Conservation (phyloP, 2,113 vertebrate genomes). For the Elgaria multicarinata region DNA sequence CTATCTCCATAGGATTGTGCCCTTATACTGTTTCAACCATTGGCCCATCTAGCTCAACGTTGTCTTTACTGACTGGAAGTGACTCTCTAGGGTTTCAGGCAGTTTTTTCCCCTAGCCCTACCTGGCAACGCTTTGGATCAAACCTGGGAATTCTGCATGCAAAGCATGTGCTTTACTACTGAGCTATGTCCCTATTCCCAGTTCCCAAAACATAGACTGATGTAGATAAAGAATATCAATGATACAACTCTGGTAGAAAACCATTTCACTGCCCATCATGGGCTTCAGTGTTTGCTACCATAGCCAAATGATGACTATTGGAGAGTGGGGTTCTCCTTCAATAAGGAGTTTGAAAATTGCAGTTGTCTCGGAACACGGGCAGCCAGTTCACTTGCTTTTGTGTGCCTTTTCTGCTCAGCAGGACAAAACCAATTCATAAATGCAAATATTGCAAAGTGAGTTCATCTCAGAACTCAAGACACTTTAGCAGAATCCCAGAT, state of each 20-base stretch:
- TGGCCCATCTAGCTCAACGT: too few species aligned
- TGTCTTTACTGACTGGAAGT: too few species aligned
- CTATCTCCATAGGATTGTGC: too few species aligned
- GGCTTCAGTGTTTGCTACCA: not conserved
- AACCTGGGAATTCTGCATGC: not conserved
- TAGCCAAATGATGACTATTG: not conserved
- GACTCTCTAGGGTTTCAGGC: too few species aligned
- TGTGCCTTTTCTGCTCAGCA: not conserved
- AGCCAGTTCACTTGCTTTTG: not conserved
- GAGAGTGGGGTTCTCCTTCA: not conserved
- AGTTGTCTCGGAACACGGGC: not conserved
- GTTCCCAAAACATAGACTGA: not conserved
- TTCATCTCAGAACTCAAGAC: not conserved
- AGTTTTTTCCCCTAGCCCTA: too few species aligned
- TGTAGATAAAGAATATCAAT: not conserved
- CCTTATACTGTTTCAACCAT: too few species aligned
- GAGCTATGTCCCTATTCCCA: not conserved
- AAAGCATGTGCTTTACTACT: not conserved
- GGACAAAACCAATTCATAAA: not conserved
- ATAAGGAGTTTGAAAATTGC: not conserved
- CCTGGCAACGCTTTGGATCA: not conserved
- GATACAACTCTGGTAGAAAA: not conserved
- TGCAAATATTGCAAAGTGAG: not conserved
- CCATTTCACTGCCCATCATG: not conserved
- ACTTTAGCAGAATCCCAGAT: not conserved